Base-by-base conservation (phyloP, 2,888 invertebrate species). In the Furcula furcula region DNA sequence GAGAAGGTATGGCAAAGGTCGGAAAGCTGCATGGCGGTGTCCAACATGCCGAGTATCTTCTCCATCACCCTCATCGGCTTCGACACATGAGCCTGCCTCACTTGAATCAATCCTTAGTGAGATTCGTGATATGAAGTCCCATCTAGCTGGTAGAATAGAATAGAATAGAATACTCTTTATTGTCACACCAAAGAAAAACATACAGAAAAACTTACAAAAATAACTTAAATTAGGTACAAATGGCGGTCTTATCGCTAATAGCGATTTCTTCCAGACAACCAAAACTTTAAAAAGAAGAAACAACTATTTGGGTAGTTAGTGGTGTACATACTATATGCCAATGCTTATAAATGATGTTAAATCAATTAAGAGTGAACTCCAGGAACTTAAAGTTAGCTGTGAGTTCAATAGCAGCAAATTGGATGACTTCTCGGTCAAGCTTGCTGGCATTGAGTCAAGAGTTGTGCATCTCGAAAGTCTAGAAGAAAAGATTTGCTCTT, bases 61-160 rank as follows among this genome's bases (percentile, higher is more conserved):
- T 4, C 31, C 31, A 1, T n/a, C 38, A 1, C 18, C 35, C 4
- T 5, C 11, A 10, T 3, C 12, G 11, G 3, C 23, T 4, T 3
- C 10, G 2, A 10, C 23, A 10, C 11, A 13, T 10, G 22, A 32
- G n/a, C 33, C 35, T 5, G 22, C 21, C 0, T 29, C 43, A 1
- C 10, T 44, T 4, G 49, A 53, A 1, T 14, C 19, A 0, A 38
- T 54, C 2, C 29, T 57, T 1, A 28, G 31, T 6, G 48, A 55
- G 28, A 25, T 56, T 10, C 38, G 42, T 2, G 44, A 46, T 1
- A 4, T 51, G 4, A 52, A 50, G 13, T 14, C 11, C 4, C 40
- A 43, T 16, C n/a, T 50, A 1, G 25, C 34, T 11, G 34, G 36
- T 10, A n/a, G n/a, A n/a, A n/a, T n/a, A n/a, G n/a, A n/a, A n/a